Percentiles rank a stretch among this genome's conserved stretches.
phyloP scores from a whole-genome alignment of 2,888 invertebrate species.

The Drosophila nigricruria region DNA sequence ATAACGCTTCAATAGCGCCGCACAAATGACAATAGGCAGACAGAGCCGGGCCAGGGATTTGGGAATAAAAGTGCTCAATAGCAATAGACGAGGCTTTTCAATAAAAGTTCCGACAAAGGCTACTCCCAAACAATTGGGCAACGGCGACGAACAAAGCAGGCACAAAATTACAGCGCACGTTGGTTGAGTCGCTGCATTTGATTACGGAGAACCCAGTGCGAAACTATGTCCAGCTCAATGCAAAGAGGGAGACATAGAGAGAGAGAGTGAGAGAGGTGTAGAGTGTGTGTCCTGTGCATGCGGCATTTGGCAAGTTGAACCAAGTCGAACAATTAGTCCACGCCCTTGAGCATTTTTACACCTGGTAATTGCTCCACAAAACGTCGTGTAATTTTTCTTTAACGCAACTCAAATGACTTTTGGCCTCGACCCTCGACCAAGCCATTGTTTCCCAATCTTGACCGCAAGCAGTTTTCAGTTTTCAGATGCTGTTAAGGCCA shows the following conservation, averaged over 20 bases:
- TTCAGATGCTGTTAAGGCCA: constrained; percentile 20
- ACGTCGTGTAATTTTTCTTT: constrained; percentile 82
- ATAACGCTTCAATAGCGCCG: constrained; percentile 70
- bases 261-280: not conserved
- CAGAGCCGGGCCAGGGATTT: not conserved
- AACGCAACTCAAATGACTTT: constrained; percentile 82
- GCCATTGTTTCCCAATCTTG: constrained; percentile 45
- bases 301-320: constrained; percentile 37
- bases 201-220: constrained; percentile 49
- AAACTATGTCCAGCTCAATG: constrained; percentile 34
- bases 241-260: constrained; percentile 26
- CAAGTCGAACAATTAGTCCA: constrained; percentile 79
- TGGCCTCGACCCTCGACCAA: constrained; percentile 22
- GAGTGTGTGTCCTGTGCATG: constrained; percentile 17
- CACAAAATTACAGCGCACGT: constrained; percentile 69
- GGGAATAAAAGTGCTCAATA: constrained; percentile 13
- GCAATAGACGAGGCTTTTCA: constrained; percentile 55
- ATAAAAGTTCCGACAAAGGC: constrained; percentile 78
- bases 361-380: constrained; percentile 83
- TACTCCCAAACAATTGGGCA: constrained; percentile 61
- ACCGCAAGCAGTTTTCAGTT: constrained; percentile 52
- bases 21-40: constrained; percentile 26
- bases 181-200: constrained; percentile 42
- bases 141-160: constrained; percentile 53
- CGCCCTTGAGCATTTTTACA: constrained; percentile 79